phyloP scores from a whole-genome alignment of 2,797 vertebrate species.

The Morus bassanus region DNA sequence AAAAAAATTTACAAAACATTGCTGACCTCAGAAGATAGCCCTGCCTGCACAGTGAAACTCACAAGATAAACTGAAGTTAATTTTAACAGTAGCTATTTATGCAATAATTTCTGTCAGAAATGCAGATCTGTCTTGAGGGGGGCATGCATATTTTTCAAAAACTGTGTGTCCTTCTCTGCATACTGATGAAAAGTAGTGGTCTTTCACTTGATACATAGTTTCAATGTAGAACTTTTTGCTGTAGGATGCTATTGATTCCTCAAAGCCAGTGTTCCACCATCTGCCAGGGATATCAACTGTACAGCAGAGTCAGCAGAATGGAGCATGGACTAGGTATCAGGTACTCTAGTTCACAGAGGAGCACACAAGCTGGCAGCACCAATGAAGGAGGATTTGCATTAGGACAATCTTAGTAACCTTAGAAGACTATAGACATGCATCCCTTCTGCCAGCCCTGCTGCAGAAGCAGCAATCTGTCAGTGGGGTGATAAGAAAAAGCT shows the following conservation, averaged over 20 bases:
- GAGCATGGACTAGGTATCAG: neutral
- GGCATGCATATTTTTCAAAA: neutral
- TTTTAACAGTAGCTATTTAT: neutral
- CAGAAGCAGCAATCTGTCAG: neutral
- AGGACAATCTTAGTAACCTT: neutral
- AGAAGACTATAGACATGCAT: neutral
- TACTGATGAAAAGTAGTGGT: neutral
- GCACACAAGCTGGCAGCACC: neutral
- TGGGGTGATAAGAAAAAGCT: neutral
- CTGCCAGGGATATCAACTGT: neutral
- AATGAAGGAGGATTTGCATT: neutral
- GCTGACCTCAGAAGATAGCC: neutral
- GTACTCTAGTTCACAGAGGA: neutral
- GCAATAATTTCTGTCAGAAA: neutral
- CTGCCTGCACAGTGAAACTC: neutral
- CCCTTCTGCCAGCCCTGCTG: neutral
- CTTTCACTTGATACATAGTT: neutral
- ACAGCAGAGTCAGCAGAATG: neutral
- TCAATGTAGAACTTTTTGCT: neutral
- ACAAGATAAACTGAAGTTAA: neutral
- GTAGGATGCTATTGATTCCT: neutral
- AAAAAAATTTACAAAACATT: neutral
- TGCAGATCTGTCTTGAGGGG: neutral
- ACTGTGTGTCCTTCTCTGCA: neutral
- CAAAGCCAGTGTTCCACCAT: neutral